These are phyloP conservation scores for Fragum whitleyi DNA, from an alignment of 2,888 invertebrate genomes.

Conservation along the genomic window DNA sequence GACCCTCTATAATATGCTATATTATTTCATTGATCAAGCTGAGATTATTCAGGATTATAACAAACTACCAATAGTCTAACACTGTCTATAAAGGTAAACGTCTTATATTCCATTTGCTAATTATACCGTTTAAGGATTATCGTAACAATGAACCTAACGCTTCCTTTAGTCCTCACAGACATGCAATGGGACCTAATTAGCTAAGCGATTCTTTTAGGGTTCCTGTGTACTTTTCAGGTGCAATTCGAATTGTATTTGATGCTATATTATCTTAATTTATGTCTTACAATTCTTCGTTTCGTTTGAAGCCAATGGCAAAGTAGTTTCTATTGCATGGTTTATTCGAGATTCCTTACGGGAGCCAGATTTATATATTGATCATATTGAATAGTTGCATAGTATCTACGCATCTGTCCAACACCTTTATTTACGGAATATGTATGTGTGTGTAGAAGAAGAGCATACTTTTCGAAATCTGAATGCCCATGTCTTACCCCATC, in stretches of 20 bases:
- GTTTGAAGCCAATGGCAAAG: no score
- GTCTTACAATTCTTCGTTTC: no score
- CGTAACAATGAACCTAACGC: conserved; percentile 6
- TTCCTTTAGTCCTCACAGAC: conserved; percentile 19
- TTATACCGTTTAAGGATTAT: conserved; percentile 1
- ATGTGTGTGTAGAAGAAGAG: no score
- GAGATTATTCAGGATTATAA: not conserved
- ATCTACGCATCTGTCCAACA: no score
- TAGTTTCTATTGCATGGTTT: no score
- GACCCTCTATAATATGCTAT: not conserved
- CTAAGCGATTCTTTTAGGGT: not conserved
- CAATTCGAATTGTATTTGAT: not conserved
- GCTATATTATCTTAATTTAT: no score
- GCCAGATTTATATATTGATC: no score
- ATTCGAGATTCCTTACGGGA: no score
- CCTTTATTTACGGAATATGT: no score
- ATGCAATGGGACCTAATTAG: not conserved
- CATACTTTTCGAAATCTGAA: no score
- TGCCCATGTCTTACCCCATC: no score
- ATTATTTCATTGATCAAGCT: not conserved
- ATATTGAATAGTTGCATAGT: no score
- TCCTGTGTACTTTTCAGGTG: not conserved
- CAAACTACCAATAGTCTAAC: not conserved
- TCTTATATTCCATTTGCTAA: conserved; percentile 18
- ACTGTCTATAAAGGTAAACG: not conserved